Conservation (phyloP, 2,797 vertebrate genomes). For the Ambastaia sidthimunki region DNA sequence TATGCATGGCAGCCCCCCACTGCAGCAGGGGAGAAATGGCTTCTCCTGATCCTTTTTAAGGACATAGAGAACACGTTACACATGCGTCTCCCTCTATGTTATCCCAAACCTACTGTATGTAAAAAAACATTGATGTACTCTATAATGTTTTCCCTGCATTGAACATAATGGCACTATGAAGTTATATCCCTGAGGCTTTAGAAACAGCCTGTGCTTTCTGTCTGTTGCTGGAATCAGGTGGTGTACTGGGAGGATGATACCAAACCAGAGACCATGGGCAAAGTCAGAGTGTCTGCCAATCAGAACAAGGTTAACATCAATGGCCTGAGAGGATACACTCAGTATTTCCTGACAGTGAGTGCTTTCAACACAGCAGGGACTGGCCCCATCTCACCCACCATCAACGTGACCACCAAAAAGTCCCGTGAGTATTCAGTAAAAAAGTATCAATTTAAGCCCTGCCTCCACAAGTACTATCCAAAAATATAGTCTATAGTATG, state of each 20-base stretch:
- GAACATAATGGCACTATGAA: neutral
- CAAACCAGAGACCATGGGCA: slow-evolving; percentile 88
- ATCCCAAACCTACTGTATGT: slow-evolving; percentile 5
- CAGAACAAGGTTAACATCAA: slow-evolving; percentile 85
- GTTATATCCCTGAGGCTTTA: slow-evolving; percentile 14
- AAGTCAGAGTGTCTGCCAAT: slow-evolving; percentile 87
- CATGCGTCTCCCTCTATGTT: slow-evolving; percentile 15
- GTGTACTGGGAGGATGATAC: slow-evolving; percentile 91
- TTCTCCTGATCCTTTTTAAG: slow-evolving; percentile 18
- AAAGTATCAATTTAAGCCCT: neutral
- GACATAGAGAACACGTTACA: slow-evolving; percentile 22
- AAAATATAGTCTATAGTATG: no score
- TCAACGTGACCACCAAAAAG: slow-evolving; percentile 94
- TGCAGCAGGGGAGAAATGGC: slow-evolving; percentile 5
- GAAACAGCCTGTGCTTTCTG: slow-evolving; percentile 27
- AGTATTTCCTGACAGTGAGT: slow-evolving; percentile 88
- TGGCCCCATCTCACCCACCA: slow-evolving; percentile 88
- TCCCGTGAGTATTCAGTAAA: slow-evolving; percentile 81
- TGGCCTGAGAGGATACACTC: slow-evolving; percentile 84
- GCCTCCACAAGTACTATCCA: neutral
- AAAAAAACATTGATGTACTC: slow-evolving; percentile 5
- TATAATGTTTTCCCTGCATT: neutral
- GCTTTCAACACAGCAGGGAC: slow-evolving; percentile 94
- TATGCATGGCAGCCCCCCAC: slow-evolving; percentile 21
- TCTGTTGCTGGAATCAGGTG: slow-evolving; percentile 75